A percentile compares a stretch with the other conserved stretches of the same genome.
These are phyloP conservation scores for Petroica traversi DNA, from an alignment of 2,113 vertebrate genomes.

Conservation along the genomic window DNA sequence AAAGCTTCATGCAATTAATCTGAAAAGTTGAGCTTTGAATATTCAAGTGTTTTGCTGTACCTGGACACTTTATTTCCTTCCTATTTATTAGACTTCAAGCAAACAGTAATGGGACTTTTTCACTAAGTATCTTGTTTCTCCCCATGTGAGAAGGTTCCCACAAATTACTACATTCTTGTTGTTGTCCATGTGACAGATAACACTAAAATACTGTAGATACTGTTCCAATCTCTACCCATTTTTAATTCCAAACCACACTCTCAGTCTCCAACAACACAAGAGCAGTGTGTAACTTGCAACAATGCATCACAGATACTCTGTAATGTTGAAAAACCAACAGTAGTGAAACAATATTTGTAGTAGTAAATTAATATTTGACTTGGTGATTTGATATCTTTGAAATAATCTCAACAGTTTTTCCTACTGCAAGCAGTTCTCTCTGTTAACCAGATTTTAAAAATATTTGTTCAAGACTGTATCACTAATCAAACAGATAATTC, in stretches of 20 bases:
- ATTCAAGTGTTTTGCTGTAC: not conserved
- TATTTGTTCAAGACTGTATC: not conserved
- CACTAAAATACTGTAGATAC: not conserved
- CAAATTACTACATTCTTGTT: not conserved
- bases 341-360: not conserved
- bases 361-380: not conserved
- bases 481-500: not conserved
- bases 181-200: not conserved
- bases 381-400: not conserved
- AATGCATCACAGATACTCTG: not conserved
- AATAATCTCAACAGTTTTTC: not conserved
- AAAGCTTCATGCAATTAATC: conserved; percentile 41
- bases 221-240: not conserved
- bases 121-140: not conserved
- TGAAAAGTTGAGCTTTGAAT: not conserved
- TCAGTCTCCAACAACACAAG: not conserved
- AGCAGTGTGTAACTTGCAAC: not conserved
- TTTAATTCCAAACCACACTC: not conserved
- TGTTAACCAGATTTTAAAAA: not conserved
- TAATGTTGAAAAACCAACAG: not conserved
- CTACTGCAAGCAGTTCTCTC: not conserved
- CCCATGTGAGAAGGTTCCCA: not conserved
- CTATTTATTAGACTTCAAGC: not conserved
- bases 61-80: not conserved
- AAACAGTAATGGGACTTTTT: not conserved